Evolutionary conservation across 2,113 vertebrate species (phyloP), one percentile per base, ranked within the genome.

Genomic region (Myotis davidii): DNA sequence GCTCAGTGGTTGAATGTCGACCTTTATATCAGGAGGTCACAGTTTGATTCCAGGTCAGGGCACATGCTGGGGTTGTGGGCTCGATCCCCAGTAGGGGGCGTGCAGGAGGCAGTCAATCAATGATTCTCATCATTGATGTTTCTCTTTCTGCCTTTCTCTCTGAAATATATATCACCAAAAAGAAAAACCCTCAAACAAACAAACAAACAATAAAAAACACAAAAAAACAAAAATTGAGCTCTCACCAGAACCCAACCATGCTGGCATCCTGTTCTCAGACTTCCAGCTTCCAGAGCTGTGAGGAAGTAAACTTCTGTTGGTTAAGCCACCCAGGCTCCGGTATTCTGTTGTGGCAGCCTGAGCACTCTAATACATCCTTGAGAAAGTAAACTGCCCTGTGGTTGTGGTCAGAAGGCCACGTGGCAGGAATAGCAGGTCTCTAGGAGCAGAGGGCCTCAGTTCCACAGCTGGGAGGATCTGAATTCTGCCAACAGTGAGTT

Each of bases 281-380:
- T 50, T 87, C 12, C 11, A 64, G 59, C 54, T 7, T 78, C 32
- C 32, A 42, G 42, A 64, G 27, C 52, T 20, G 25, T 65, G 50
- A 45, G 37, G 76, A 90, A 72, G 92, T 9, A 59, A 21, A 42
- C 72, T 92, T 65, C 37, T 87, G 52, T 79, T 94, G 73, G 90
- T 73, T 73, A 64, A 90, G 42, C 23, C 18, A 23, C 42, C 29
- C n/a, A 61, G 13, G 25, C 7, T 20, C 2, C 10, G 21, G 20
- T 25, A 27, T 45, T 34, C 61, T 70, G 25, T 34, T 86, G 70
- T n/a, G 16, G 77, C 50, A 91, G 52, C 42, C 67, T 79, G 21
- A 91, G 50, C 4, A 32, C 65, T 21, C 5, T 13, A 17, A 65
- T 23, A 45, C 1, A 45, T 67, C 12, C 67, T 81, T 32, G 14